Percentiles rank a stretch among this genome's conserved stretches.
Evolutionary conservation across 2,113 vertebrate genomes (phyloP).

Genomic region (Todiramphus saurophagus): DNA sequence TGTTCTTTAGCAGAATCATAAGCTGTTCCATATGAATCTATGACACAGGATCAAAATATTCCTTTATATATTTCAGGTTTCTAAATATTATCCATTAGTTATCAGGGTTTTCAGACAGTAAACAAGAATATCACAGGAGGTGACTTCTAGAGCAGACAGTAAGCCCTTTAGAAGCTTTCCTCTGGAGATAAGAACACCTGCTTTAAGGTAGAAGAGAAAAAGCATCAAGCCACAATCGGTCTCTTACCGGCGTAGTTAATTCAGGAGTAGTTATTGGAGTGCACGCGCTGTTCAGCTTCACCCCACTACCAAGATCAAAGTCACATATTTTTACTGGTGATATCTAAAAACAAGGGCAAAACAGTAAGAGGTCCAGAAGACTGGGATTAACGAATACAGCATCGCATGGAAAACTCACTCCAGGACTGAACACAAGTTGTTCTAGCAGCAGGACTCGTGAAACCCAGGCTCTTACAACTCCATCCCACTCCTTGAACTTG

Average conservation of each 20-base stretch:
- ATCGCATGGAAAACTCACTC: neutral
- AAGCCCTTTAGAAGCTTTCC: neutral
- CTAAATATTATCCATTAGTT: neutral
- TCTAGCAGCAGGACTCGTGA: neutral
- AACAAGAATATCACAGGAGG: neutral
- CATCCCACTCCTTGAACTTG: neutral
- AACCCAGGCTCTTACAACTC: neutral
- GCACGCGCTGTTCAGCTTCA: constrained; percentile 93
- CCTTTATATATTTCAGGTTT: neutral
- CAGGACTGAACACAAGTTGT: neutral
- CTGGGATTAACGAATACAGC: neutral
- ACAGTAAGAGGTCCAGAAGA: neutral
- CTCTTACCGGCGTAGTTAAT: constrained; percentile 90
- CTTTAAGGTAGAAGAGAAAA: neutral
- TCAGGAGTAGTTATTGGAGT: constrained; percentile 95
- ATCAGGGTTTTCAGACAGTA: neutral
- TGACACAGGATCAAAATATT: neutral
- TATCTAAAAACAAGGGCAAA: constrained; percentile 74
- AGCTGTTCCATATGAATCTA: neutral
- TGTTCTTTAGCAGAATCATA: neutral
- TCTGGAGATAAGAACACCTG: neutral
- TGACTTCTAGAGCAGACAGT: neutral
- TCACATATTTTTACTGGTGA: constrained; percentile 98
- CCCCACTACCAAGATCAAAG: constrained; percentile 95
- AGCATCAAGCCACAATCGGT: neutral